Base-by-base conservation (phyloP, 2,888 invertebrate species). In the Adelphocoris suturalis region DNA sequence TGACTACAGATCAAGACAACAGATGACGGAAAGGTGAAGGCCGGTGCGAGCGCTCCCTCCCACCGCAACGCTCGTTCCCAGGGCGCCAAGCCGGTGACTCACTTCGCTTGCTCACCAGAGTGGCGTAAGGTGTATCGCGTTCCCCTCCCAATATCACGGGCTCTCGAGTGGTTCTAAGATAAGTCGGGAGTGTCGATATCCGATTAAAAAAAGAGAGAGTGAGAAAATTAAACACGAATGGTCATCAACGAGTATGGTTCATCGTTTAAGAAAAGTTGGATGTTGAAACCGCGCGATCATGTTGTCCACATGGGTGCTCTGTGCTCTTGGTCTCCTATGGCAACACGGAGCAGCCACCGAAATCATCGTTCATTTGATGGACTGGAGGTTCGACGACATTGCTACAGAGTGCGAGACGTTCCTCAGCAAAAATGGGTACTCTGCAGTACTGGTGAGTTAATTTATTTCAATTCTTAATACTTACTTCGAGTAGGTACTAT, bases 351-450 rank as follows among this genome's bases (percentile, higher is more conserved):
- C 86, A 2, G 37, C 16, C 16, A n/a, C 86, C 16, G 87, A 87
- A 87, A 95, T 95, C 0, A 96, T 97, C 93, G 96, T 96, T 0
- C 96, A 96, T 92, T 93, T 97, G 16, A 96, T 96, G 91, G 97
- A 97, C 93, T 97, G 97, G 97, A 96, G 96, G 93, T 97, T 96
- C 96, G 93, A 94, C 23, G 97, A 97, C 92, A 96, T 97, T 76
- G 97, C 97, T 0, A 94, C 93, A 28, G 97, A 97, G 93, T 97
- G 97, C 92, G 97, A 97, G 92, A 93, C 94, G 16, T 97, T 97
- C 93, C 94, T 97, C 48, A 96, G 95, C 0, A 96, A 96, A 0
- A 94, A 94, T 91, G 97, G 97, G 61, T 97, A 94, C 92, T 97
- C 95, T 86, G 97, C 91, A 14, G 88, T 91, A 13, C 91, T 91